Percentiles rank a stretch among this genome's conserved stretches.
Conservation (phyloP, 1,140 invertebrate genomes). For the Carposina sasakii region DNA sequence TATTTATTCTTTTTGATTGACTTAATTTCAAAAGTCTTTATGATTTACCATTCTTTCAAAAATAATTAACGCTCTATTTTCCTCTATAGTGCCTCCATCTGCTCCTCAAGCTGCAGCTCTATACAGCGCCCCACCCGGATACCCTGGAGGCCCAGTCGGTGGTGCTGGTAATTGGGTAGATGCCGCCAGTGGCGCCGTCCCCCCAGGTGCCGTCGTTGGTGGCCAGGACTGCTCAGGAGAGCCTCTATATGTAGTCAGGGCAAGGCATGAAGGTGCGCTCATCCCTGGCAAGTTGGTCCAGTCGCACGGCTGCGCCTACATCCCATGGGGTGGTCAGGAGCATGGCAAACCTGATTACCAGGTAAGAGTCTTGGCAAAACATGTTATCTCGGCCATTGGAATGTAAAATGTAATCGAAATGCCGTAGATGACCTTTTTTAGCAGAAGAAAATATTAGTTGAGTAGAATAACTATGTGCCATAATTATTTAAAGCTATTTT, state of each 20-base stretch:
- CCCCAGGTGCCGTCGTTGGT: conserved; percentile 80
- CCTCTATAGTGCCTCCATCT: conserved; percentile 63
- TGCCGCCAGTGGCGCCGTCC: conserved; percentile 76
- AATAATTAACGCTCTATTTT: no score
- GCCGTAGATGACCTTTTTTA: no score
- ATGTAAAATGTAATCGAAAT: no score
- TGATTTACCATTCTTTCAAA: no score
- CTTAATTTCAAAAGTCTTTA: no score
- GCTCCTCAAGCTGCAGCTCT: conserved; percentile 53
- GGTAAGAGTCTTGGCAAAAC: no score
- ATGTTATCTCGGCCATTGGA: no score
- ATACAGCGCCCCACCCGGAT: conserved; percentile 46
- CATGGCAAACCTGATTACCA: conserved; percentile 83
- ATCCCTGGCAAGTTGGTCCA: conserved; percentile 85
- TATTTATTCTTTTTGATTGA: no score
- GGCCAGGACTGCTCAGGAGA: conserved; percentile 81
- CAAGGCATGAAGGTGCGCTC: conserved; percentile 81
- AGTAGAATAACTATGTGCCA: no score
- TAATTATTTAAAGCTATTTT: no score
- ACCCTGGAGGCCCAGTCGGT: conserved; percentile 40
- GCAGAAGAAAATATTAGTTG: no score
- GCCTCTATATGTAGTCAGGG: conserved; percentile 81
- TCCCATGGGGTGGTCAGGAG: conserved; percentile 86
- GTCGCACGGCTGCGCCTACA: conserved; percentile 81
- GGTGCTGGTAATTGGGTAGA: conserved; percentile 77